Percentiles rank a stretch among this genome's conserved stretches.
Conservation (phyloP, 2,888 invertebrate species). For the Campoletis raptor region DNA sequence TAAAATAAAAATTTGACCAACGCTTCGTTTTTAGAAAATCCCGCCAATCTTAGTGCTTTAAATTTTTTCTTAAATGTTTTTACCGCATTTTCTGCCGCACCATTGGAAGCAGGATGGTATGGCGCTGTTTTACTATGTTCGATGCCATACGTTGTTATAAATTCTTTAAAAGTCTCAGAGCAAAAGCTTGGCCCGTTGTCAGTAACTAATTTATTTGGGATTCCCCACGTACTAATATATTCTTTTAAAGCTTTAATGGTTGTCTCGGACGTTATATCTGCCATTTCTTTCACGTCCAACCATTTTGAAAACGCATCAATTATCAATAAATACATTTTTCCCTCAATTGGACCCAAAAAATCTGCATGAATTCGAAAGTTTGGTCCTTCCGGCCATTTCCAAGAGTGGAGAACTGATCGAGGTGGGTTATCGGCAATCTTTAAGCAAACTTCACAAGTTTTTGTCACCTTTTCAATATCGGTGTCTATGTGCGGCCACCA, state of each 20-base stretch:
- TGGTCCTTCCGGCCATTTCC: no score
- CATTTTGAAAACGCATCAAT: conserved; percentile 54
- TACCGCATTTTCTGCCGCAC: conserved; percentile 43
- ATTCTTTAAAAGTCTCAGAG: no score
- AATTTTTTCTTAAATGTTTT: no score
- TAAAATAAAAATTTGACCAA: no score
- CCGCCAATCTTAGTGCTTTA: no score
- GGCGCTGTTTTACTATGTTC: neutral
- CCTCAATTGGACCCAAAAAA: conserved; percentile 66
- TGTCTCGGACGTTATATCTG: conserved; percentile 26
- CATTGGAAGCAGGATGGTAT: no score
- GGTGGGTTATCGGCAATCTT: neutral
- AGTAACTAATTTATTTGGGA: conserved; percentile 14
- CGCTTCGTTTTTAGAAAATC: no score
- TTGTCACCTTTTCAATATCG: conserved; percentile 63
- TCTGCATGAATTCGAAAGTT: conserved; percentile 51
- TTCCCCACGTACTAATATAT: conserved; percentile 51
- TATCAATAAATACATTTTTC: conserved; percentile 53
- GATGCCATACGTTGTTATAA: no score
- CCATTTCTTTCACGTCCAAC: conserved; percentile 59
- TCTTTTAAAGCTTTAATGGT: conserved; percentile 50
- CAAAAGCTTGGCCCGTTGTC: neutral
- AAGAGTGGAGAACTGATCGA: no score
- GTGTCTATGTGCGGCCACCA: conserved; percentile 71
- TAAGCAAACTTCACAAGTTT: conserved; percentile 16